Percentiles rank a stretch among this genome's conserved stretches.
Conservation (phyloP, 2,888 invertebrate genomes). For the Rutpela maculata region DNA sequence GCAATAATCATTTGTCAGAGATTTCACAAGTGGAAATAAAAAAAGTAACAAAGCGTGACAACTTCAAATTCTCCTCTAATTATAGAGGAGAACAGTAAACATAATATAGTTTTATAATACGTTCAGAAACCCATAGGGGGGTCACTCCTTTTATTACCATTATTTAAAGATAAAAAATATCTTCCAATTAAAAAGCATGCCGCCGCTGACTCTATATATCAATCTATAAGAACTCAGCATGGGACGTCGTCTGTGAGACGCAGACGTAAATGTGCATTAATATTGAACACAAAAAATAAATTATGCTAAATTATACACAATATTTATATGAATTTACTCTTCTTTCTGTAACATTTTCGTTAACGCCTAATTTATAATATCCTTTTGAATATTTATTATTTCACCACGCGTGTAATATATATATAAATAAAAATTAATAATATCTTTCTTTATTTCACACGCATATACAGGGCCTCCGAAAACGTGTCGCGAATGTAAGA, state of each 20-base stretch:
- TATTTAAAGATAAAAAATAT: constrained; percentile 74
- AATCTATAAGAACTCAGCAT: constrained; percentile 73
- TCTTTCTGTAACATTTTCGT: constrained; percentile 37
- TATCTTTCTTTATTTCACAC: constrained; percentile 6
- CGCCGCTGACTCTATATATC: constrained; percentile 73
- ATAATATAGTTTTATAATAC: constrained; percentile 67
- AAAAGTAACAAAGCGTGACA: constrained; percentile 65
- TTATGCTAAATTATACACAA: constrained; percentile 65
- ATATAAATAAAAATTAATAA: constrained; percentile 32
- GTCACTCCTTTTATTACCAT: constrained; percentile 72
- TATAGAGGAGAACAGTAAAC: constrained; percentile 63
- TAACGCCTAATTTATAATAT: constrained; percentile 42
- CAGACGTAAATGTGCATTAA: constrained; percentile 69
- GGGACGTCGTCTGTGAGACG: constrained; percentile 68
- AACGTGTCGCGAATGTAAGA: neutral
- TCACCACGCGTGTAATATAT: constrained; percentile 33
- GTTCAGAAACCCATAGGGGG: constrained; percentile 67
- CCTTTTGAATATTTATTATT: constrained; percentile 39
- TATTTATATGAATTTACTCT: constrained; percentile 47
- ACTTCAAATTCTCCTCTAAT: constrained; percentile 62
- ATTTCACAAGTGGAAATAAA: constrained; percentile 56
- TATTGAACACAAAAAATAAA: constrained; percentile 69
- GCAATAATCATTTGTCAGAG: constrained; percentile 60
- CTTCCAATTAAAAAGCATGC: constrained; percentile 74
- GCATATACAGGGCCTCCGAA: neutral